Conservation (phyloP, 2,888 invertebrate species). For the Lasioglossum zephyrum region DNA sequence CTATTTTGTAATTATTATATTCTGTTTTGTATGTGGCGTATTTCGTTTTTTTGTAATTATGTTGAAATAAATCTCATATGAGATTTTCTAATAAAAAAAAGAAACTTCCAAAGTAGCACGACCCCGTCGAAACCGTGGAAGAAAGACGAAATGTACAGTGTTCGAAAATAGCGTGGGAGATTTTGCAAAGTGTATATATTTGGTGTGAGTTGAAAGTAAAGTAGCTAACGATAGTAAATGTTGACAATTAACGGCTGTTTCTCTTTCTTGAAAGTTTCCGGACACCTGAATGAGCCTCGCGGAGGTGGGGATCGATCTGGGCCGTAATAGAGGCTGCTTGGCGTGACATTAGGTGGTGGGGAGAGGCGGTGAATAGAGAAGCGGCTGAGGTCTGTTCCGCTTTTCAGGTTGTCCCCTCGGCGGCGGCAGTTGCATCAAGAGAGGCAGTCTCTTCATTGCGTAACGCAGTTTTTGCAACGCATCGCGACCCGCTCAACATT, state of each 20-base stretch:
- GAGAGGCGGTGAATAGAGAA: not conserved
- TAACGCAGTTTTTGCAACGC: slow-evolving; percentile 70
- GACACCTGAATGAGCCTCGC: not conserved
- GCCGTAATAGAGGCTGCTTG: not conserved
- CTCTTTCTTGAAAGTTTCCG: slow-evolving; percentile 1
- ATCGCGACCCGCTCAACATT: slow-evolving; percentile 59
- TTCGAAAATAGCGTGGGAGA: not conserved
- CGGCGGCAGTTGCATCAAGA: slow-evolving; percentile 65
- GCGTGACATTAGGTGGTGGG: not conserved
- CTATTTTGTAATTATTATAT: too few species aligned
- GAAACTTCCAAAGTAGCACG: not conserved
- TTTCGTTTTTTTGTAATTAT: too few species aligned
- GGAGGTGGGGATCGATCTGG: not conserved
- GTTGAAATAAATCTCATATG: too few species aligned
- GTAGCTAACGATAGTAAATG: not conserved
- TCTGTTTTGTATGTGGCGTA: too few species aligned
- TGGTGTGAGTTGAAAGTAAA: not conserved
- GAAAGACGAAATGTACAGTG: not conserved
- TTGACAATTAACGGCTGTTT: not conserved
- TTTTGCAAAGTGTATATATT: not conserved
- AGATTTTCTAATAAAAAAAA: too few species aligned
- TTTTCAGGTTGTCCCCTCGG: slow-evolving; percentile 33
- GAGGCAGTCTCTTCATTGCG: slow-evolving; percentile 66
- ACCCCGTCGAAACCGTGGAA: not conserved
- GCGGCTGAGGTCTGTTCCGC: not conserved